A percentile compares a stretch with the other conserved stretches of the same genome.
phyloP scores from a whole-genome alignment of 2,113 vertebrate species.

The Hippocampus guttulatus region DNA sequence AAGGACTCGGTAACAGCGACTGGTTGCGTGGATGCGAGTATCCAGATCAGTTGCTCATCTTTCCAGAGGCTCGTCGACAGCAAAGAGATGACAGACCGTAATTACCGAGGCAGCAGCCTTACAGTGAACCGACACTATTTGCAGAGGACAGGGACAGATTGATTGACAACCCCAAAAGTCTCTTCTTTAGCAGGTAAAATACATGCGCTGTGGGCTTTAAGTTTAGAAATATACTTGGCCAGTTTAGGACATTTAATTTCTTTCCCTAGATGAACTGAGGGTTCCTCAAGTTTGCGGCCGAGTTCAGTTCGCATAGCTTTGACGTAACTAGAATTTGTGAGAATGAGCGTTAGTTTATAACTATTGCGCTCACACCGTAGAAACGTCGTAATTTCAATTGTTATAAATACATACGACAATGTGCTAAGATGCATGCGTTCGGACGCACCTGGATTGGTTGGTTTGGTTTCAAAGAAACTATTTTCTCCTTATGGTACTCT shows the following conservation, averaged over 20 bases:
- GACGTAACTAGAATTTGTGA: neutral
- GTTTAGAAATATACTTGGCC: too few relatives aligned
- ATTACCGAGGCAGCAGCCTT: constrained; percentile 49
- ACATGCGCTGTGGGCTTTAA: too few relatives aligned
- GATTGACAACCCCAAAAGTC: neutral
- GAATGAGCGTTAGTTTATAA: neutral
- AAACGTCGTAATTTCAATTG: neutral
- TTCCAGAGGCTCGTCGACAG: constrained; percentile 33
- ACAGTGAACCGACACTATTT: constrained; percentile 1
- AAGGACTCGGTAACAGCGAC: constrained; percentile 20
- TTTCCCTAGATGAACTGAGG: too few relatives aligned
- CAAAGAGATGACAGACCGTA: constrained; percentile 19
- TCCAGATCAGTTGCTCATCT: constrained; percentile 44
- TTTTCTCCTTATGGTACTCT: neutral
- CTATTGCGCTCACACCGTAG: neutral
- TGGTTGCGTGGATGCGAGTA: constrained; percentile 14
- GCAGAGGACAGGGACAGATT: neutral
- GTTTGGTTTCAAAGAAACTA: constrained; percentile 2
- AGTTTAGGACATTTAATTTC: too few relatives aligned
- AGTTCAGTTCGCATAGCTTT: neutral
- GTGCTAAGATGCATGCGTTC: neutral
- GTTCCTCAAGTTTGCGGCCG: too few relatives aligned
- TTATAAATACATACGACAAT: neutral
- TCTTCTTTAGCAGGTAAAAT: too few relatives aligned
- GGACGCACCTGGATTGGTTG: neutral